These are phyloP conservation scores for Brachystomella parvula DNA, from an alignment of 1,140 invertebrate species.

Conservation along the genomic window DNA sequence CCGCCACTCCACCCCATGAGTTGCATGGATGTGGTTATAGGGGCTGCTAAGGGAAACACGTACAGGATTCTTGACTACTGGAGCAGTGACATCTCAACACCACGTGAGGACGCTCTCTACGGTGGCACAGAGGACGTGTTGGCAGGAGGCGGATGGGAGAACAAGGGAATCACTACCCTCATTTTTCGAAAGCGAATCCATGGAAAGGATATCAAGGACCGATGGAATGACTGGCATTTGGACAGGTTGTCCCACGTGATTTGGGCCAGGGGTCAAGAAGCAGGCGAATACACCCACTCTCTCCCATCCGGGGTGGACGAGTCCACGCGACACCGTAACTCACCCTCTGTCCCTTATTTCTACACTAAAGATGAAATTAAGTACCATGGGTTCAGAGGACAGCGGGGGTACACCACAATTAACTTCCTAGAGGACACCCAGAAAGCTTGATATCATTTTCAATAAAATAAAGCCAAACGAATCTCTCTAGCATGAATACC, in stretches of 20 bases:
- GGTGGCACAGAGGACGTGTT: constrained; percentile 80
- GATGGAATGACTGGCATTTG: constrained; percentile 9
- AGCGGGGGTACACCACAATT: constrained; percentile 53
- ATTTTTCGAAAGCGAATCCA: constrained; percentile 76
- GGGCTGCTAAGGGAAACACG: constrained; percentile 57
- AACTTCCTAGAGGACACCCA: background rate
- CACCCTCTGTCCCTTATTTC: constrained; percentile 50
- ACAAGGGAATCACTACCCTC: constrained; percentile 80
- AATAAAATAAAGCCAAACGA: background rate
- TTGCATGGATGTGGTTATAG: constrained; percentile 91
- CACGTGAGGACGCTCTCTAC: constrained; percentile 71
- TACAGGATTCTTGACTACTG: constrained; percentile 83
- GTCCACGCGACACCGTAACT: constrained; percentile 49
- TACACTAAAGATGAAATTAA: constrained; percentile 82
- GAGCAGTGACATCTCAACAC: constrained; percentile 82
- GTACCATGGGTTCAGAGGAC: constrained; percentile 77
- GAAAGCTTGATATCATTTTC: background rate
- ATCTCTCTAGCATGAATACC: background rate
- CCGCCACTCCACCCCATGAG: constrained; percentile 71
- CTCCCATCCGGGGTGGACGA: constrained; percentile 63
- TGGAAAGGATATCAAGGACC: constrained; percentile 33
- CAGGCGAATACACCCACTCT: constrained; percentile 60
- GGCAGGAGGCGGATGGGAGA: constrained; percentile 72
- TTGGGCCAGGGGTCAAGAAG: constrained; percentile 81
- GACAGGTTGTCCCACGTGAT: constrained; percentile 69